phyloP scores from a whole-genome alignment of 2,113 vertebrate species.

The Myotis yumanensis region DNA sequence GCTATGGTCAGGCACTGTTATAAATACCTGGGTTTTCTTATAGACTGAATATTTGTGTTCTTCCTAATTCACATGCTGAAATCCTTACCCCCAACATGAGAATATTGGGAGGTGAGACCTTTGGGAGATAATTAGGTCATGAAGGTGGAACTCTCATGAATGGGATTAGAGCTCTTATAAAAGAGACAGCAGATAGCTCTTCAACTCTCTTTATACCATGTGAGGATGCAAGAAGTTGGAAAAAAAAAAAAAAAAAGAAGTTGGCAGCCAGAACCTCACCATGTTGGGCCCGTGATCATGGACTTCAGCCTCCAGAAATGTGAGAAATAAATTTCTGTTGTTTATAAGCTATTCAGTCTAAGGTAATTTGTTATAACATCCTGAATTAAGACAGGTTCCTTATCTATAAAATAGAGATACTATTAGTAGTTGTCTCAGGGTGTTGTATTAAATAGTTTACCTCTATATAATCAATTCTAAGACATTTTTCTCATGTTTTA shows the following conservation, averaged over 20 bases:
- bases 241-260: too few relatives aligned
- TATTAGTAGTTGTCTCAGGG: background rate
- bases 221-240: background rate
- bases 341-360: background rate
- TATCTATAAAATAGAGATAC: background rate
- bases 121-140: background rate
- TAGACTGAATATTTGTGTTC: background rate
- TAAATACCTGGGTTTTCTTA: background rate
- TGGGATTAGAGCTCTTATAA: background rate
- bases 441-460: background rate
- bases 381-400: background rate
- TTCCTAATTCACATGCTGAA: background rate
- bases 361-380: background rate
- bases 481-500: background rate
- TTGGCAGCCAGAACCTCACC: background rate
- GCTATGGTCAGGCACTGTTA: too few relatives aligned
- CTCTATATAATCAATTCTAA: background rate
- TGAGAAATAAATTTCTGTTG: background rate
- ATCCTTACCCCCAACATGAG: background rate
- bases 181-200: background rate
- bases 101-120: background rate
- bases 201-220: background rate
- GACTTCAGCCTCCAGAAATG: background rate
- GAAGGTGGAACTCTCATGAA: background rate
- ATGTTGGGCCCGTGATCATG: background rate